Conservation (phyloP, 2,113 vertebrate genomes). For the Centropus bengalensis region DNA sequence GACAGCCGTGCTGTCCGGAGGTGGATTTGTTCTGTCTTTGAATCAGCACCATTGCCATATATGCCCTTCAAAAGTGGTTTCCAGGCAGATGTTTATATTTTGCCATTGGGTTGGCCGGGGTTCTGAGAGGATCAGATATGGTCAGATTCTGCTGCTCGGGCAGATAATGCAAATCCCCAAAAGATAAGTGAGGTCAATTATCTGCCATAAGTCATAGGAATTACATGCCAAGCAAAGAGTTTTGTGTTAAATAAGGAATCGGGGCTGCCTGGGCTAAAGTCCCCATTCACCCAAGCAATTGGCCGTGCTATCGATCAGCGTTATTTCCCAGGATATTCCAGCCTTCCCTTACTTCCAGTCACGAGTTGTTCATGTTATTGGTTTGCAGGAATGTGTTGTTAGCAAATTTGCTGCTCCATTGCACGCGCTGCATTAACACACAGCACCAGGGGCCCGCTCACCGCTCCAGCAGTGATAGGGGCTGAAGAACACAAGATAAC, state of each 20-base stretch:
- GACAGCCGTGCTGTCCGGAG: background rate
- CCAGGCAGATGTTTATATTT: slow-evolving; percentile 46
- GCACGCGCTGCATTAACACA: rapidly evolving
- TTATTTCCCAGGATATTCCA: background rate
- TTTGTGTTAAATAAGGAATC: background rate
- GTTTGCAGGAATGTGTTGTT: background rate
- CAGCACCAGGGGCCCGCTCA: background rate
- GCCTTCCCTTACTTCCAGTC: background rate
- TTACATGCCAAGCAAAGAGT: background rate
- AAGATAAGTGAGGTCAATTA: background rate
- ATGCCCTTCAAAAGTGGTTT: slow-evolving; percentile 26
- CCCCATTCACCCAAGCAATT: background rate
- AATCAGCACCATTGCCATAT: slow-evolving; percentile 16
- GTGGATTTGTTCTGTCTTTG: background rate
- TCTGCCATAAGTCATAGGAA: background rate
- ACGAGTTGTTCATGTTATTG: rapidly evolving
- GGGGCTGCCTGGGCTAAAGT: background rate
- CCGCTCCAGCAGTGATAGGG: background rate
- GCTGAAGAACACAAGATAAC: background rate
- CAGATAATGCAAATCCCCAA: slow-evolving; percentile 56
- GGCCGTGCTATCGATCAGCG: background rate
- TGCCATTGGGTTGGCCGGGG: background rate
- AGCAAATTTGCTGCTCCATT: background rate
- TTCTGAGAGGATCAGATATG: slow-evolving; percentile 27
- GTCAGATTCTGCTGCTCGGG: slow-evolving; percentile 19